These are phyloP conservation scores for Drosophila pseudoananassae DNA, from an alignment of 1,140 invertebrate genomes.

Conservation along the genomic window DNA sequence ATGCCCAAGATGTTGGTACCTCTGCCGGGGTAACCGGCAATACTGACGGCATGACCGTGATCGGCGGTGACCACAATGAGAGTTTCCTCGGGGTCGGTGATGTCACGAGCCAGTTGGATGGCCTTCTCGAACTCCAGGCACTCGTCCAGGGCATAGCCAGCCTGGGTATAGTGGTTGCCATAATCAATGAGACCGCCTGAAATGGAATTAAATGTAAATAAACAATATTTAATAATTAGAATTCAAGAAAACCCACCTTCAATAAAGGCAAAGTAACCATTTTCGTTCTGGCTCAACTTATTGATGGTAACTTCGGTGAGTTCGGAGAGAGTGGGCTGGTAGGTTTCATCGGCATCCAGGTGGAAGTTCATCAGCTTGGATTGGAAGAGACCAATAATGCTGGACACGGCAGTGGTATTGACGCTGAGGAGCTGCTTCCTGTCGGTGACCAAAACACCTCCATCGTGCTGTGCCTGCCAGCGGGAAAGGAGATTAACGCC, in stretches of 20 bases:
- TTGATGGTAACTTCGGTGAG: slow-evolving; percentile 91
- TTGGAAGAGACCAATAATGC: slow-evolving; percentile 85
- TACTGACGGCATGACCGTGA: slow-evolving; percentile 88
- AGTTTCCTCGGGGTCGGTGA: slow-evolving; percentile 87
- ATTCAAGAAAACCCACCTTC: slow-evolving; percentile 84
- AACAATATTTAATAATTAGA: not conserved
- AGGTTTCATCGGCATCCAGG: slow-evolving; percentile 85
- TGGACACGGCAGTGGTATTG: slow-evolving; percentile 60
- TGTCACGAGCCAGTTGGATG: slow-evolving; percentile 85
- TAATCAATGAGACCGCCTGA: slow-evolving; percentile 88
- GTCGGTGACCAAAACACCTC: slow-evolving; percentile 87
- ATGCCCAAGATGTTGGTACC: slow-evolving; percentile 88
- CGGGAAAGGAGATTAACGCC: slow-evolving; percentile 85
- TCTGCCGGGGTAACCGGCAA: slow-evolving; percentile 88
- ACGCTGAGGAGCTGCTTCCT: slow-evolving; percentile 84
- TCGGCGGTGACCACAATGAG: slow-evolving; percentile 89
- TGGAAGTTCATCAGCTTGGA: slow-evolving; percentile 85
- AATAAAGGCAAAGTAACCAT: slow-evolving; percentile 88
- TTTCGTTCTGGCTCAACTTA: slow-evolving; percentile 87
- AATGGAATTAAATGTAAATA: not conserved
- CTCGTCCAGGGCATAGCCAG: slow-evolving; percentile 88
- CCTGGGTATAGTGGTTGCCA: slow-evolving; percentile 88
- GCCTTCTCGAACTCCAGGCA: slow-evolving; percentile 88
- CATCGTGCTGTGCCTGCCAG: slow-evolving; percentile 82
- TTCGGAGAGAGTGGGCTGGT: slow-evolving; percentile 89